Percentiles rank a stretch among this genome's conserved stretches.
Conservation (phyloP, 2,113 vertebrate species). For the Pelmatolapia mariae region DNA sequence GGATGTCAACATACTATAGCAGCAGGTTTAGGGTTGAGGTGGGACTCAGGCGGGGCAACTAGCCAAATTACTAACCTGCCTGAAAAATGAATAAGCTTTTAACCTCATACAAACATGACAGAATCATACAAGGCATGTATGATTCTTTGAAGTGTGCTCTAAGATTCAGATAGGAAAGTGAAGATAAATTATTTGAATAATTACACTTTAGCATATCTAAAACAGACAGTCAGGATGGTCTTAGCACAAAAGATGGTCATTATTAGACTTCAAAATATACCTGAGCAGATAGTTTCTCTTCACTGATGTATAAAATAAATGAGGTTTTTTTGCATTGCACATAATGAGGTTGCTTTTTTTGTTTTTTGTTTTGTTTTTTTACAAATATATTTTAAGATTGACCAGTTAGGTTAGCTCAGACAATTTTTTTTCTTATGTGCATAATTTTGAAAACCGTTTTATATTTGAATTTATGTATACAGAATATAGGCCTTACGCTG, state of each 20-base stretch:
- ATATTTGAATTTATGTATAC: neutral
- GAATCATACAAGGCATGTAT: neutral
- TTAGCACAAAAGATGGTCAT: neutral
- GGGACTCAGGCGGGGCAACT: neutral
- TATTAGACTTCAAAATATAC: neutral
- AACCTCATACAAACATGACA: neutral
- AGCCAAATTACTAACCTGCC: neutral
- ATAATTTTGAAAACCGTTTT: neutral
- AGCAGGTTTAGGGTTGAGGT: neutral
- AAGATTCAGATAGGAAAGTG: neutral
- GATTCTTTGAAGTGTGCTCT: slow-evolving; percentile 11
- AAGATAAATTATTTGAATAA: slow-evolving; percentile 3
- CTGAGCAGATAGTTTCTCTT: neutral
- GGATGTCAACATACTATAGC: neutral
- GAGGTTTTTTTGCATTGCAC: neutral
- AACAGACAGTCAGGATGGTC: neutral
- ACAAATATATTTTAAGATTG: neutral
- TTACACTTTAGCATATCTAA: slow-evolving; percentile 11
- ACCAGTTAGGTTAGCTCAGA: neutral
- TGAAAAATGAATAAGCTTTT: neutral
- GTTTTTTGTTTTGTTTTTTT: neutral
- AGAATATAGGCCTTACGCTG: neutral
- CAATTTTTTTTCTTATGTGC: neutral
- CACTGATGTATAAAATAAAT: neutral
- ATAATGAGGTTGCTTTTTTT: neutral